Conservation (phyloP, 2,113 vertebrate species). For the Nannospalax galili region DNA sequence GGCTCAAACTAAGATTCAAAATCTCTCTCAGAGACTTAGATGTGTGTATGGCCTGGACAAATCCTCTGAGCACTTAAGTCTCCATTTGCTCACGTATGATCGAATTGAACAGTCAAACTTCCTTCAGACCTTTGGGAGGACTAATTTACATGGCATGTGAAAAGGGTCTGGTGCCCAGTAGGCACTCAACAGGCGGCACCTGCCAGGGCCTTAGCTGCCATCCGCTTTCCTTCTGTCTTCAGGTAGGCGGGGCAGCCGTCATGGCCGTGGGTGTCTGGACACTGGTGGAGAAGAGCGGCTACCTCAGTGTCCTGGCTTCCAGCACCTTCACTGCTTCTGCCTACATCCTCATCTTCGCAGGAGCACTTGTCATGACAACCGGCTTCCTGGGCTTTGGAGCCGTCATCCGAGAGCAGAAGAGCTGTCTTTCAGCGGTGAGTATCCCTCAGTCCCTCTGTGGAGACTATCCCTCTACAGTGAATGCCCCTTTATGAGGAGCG, state of each 20-base stretch:
- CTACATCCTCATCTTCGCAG: conserved; percentile 91
- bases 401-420: conserved; percentile 89
- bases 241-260: conserved; percentile 90
- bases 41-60: not conserved
- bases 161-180: rapidly evolving
- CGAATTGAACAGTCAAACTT: not conserved
- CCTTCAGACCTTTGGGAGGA: not conserved
- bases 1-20: not conserved
- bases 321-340: conserved; percentile 91
- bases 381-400: conserved; percentile 92
- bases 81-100: not conserved
- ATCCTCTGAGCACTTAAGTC: no score
- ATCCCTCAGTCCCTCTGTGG: not conserved
- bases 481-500: conserved; percentile 17
- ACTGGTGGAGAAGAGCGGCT: conserved; percentile 90
- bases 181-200: rapidly evolving
- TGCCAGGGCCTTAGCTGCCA: not conserved
- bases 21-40: not conserved
- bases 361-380: conserved; percentile 89
- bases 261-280: conserved; percentile 92
- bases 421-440: conserved; percentile 89
- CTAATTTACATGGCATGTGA: rapidly evolving
- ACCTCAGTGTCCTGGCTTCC: conserved; percentile 90
- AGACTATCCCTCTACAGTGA: conserved; percentile 82
- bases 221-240: not conserved